Percentiles rank a stretch among this genome's conserved stretches.
phyloP scores from a whole-genome alignment of 2,888 invertebrate genomes.

The Sminthurinus aureus region DNA sequence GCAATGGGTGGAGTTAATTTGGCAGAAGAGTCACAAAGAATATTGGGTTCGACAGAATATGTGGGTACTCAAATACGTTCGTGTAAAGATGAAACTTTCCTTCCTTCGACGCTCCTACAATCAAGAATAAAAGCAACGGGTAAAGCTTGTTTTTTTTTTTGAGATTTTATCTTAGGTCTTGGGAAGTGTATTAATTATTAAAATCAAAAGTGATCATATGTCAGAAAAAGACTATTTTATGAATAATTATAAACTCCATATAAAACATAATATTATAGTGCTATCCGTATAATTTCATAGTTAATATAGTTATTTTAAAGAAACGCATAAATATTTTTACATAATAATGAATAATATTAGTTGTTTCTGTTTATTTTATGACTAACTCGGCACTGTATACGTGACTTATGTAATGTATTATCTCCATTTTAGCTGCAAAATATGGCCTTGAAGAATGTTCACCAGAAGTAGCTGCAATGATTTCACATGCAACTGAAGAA shows the following conservation, averaged over 20 bases:
- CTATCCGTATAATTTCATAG: too few species aligned
- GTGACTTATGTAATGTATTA: background rate
- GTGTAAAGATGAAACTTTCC: slow-evolving; percentile 91
- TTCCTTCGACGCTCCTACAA: slow-evolving; percentile 72
- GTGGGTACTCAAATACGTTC: slow-evolving; percentile 88
- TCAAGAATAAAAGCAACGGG: slow-evolving; percentile 57
- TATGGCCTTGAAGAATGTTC: slow-evolving; percentile 87
- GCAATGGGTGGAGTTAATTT: slow-evolving; percentile 99
- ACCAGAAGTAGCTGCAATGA: slow-evolving; percentile 83
- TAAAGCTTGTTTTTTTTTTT: slow-evolving; percentile 27
- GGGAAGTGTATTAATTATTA: too few species aligned
- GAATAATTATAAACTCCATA: too few species aligned
- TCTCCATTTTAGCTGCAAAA: slow-evolving; percentile 65
- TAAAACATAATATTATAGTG: too few species aligned
- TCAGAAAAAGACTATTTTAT: too few species aligned
- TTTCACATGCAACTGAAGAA: slow-evolving; percentile 95
- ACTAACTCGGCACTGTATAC: too few species aligned
- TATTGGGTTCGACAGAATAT: slow-evolving; percentile 87
- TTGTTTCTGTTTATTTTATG: too few species aligned
- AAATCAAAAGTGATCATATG: too few species aligned
- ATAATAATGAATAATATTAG: too few species aligned
- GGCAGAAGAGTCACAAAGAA: slow-evolving; percentile 93
- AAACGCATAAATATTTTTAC: too few species aligned
- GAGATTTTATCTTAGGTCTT: slow-evolving; percentile 11
- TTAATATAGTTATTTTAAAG: too few species aligned